These are phyloP conservation scores for Drosophila arizonae DNA, from an alignment of 1,140 invertebrate genomes.

Conservation along the genomic window DNA sequence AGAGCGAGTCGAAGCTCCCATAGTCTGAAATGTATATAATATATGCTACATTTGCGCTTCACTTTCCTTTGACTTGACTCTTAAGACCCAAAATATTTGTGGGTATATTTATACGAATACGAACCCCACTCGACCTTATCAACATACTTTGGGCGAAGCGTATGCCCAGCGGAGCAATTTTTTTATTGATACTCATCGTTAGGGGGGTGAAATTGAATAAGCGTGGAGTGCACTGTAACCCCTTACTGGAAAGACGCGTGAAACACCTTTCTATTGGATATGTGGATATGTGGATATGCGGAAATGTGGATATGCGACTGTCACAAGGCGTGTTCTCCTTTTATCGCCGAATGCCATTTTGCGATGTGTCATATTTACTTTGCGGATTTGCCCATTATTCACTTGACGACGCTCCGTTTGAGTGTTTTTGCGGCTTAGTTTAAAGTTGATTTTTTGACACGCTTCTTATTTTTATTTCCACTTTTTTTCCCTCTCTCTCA, in stretches of 20 bases:
- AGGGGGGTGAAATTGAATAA: conserved; percentile 33
- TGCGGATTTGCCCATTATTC: conserved; percentile 79
- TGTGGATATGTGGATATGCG: conserved; percentile 17
- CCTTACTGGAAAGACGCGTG: conserved; percentile 54
- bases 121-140: conserved; percentile 1
- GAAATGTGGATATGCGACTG: conserved; percentile 32
- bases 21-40: conserved; percentile 56
- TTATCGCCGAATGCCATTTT: conserved; percentile 78
- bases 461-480: conserved; percentile 26
- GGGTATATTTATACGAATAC: background rate
- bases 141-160: conserved; percentile 34
- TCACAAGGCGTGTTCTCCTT: conserved; percentile 50
- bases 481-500: background rate
- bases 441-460: conserved; percentile 73
- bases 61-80: conserved; percentile 35
- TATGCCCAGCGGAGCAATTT: conserved; percentile 73
- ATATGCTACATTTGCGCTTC: conserved; percentile 61
- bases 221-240: conserved; percentile 52
- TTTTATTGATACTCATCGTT: conserved; percentile 66
- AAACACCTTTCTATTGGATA: conserved; percentile 63
- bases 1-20: conserved; percentile 26
- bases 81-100: conserved; percentile 43
- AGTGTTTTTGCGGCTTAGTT: conserved; percentile 76
- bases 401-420: conserved; percentile 67
- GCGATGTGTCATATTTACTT: conserved; percentile 78